These are phyloP conservation scores for Trissolcus brochymenae DNA, from an alignment of 2,888 invertebrate genomes.

Conservation along the genomic window DNA sequence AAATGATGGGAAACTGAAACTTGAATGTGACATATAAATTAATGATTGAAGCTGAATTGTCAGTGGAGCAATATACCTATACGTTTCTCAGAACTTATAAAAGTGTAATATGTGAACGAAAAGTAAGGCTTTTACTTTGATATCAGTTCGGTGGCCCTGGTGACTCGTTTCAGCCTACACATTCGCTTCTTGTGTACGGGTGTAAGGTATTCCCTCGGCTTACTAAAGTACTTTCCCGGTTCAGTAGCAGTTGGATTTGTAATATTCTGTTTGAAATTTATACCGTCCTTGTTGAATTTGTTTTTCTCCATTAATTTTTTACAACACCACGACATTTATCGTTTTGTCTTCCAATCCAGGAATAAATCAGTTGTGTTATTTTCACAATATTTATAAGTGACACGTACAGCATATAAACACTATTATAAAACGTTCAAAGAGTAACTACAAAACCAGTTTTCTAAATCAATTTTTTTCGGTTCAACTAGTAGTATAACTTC, in stretches of 20 bases:
- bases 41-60: constrained; percentile 12
- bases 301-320: constrained; percentile 50
- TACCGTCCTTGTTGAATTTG: constrained; percentile 61
- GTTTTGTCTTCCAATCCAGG: neutral
- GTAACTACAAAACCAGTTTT: no score
- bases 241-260: constrained; percentile 64
- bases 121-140: constrained; percentile 40
- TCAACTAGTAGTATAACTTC: no score
- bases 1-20: neutral
- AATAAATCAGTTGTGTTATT: neutral
- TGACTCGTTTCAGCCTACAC: constrained; percentile 31
- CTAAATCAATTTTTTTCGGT: no score
- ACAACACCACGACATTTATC: constrained; percentile 22
- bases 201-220: constrained; percentile 55
- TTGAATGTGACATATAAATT: constrained; percentile 4
- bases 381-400: no score
- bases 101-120: constrained; percentile 27
- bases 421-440: no score
- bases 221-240: constrained; percentile 63
- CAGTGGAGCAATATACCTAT: neutral
- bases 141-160: constrained; percentile 35
- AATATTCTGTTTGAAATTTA: constrained; percentile 69
- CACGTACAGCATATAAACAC: no score
- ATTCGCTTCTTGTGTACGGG: constrained; percentile 21
- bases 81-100: constrained; percentile 7